Percentiles rank a stretch among this genome's conserved stretches.
Conservation (phyloP, 2,888 invertebrate species). For the Antitype chi region DNA sequence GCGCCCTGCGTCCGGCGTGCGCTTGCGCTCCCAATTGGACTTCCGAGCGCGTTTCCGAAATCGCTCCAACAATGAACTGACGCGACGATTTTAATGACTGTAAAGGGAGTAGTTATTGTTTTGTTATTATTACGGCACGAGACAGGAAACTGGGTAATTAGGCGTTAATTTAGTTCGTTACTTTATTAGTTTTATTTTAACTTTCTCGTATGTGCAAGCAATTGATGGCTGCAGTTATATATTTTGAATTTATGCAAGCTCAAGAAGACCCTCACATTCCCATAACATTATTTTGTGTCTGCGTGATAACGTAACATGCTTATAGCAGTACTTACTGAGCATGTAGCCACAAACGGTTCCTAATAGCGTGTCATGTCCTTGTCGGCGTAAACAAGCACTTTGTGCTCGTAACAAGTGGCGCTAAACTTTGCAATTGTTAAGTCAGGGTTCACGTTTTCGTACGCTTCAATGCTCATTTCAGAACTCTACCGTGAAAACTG, state of each 20-base stretch:
- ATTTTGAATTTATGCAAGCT: background rate
- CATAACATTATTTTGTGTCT: background rate
- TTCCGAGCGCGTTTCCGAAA: constrained; percentile 90
- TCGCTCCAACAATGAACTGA: constrained; percentile 78
- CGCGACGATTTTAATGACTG: constrained; percentile 83
- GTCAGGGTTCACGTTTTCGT: constrained; percentile 13
- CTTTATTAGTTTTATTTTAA: constrained; percentile 75
- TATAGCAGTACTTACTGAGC: background rate
- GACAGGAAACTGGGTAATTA: constrained; percentile 90
- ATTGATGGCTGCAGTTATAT: constrained; percentile 10
- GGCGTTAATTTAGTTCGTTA: constrained; percentile 83
- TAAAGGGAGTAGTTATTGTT: constrained; percentile 87
- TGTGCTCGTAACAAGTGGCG: constrained; percentile 31
- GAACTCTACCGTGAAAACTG: background rate
- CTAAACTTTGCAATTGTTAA: constrained; percentile 35
- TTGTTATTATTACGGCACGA: constrained; percentile 89
- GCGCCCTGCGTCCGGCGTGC: constrained; percentile 85
- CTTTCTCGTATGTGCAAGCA: constrained; percentile 36
- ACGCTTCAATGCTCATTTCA: constrained; percentile 12
- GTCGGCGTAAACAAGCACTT: constrained; percentile 22
- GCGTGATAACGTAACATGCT: background rate
- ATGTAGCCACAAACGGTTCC: background rate
- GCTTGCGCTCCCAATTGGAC: constrained; percentile 89
- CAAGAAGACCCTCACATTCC: background rate
- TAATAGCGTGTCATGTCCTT: constrained; percentile 22